These are phyloP conservation scores for Ceratotherium simum DNA, from an alignment of 2,113 vertebrate genomes.

Conservation along the genomic window DNA sequence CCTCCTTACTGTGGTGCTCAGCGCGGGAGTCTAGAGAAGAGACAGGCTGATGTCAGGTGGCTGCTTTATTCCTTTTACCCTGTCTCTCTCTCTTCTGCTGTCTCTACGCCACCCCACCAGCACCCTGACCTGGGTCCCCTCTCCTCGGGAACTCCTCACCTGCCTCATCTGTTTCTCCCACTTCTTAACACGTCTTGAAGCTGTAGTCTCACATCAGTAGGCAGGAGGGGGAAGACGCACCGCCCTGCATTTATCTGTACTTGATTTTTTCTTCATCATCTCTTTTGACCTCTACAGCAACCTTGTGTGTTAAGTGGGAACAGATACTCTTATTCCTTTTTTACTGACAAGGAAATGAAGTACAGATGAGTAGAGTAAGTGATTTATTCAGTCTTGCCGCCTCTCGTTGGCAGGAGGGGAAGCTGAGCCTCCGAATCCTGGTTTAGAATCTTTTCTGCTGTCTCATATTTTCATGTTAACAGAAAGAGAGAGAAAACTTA, in stretches of 20 bases:
- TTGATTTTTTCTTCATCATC: not conserved
- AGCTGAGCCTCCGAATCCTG: not conserved
- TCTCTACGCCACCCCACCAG: not conserved
- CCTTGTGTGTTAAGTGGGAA: not conserved
- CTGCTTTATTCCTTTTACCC: not conserved
- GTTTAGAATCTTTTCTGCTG: not conserved
- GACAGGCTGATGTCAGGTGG: too few species aligned
- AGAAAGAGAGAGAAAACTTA: not conserved
- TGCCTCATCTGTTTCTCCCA: not conserved
- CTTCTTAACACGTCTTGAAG: not conserved
- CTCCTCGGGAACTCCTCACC: too few species aligned
- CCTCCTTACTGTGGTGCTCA: not conserved
- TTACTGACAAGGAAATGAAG: not conserved
- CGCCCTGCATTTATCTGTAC: not conserved
- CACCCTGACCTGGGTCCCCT: not conserved
- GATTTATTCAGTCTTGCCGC: not conserved
- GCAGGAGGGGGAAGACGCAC: not conserved
- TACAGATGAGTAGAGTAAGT: not conserved
- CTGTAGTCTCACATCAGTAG: not conserved
- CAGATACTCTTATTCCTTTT: not conserved
- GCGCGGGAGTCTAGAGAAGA: rapidly evolving
- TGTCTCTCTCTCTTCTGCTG: not conserved
- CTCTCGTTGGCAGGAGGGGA: not conserved
- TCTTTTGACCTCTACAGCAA: not conserved
- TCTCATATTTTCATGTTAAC: not conserved